Base-by-base conservation (phyloP, 2,113 vertebrate species). In the Dascyllus trimaculatus region DNA sequence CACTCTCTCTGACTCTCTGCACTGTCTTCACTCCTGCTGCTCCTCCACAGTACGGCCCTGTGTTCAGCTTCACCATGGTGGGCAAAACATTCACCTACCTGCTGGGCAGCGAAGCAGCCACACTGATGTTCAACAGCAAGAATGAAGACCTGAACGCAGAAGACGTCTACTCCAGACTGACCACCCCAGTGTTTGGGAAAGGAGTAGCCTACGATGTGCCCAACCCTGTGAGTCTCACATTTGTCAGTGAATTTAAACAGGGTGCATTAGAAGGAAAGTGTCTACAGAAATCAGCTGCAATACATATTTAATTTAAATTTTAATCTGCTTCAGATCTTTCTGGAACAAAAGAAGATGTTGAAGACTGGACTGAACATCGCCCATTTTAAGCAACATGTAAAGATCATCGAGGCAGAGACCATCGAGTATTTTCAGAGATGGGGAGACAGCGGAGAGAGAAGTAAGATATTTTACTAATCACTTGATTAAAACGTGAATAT, bases 31-130 rank as follows among this genome's bases (percentile, higher is more conserved):
- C n/a, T n/a, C n/a, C 29, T 29, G 29, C 29, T 29, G 29, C 29
- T 2, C 61, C 52, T 40, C 21, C 89, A n/a, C n/a, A 99, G 98
- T 99, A 99, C 46, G 98, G 98, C 11, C 96, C 97, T 0, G 96
- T 99, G 32, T 97, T 99, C 94, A 99, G 97, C 78, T 99, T 99
- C 85, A 99, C 97, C 14, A 99, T 99, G 98, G 96, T 97, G 90
- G 98, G 98, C 13, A 97, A 97, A 84, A 99, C 96, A 0, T 99
- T 99, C 90, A 99, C 98, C 0, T 99, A 99, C 84, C 93, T 99
- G 26, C 81, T 99, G 91, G 98, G 98, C 5, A 98, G 97, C 3
- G 97, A 99, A n/a, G 96, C 98, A 0, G 97, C 98, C 7, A 94
- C 96, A 0, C 91, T 99, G 10, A 92, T 99, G 56, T 99, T 99